Conservation (phyloP, 92 coral and sea anemone genomes). For the Porites cylindrica region DNA sequence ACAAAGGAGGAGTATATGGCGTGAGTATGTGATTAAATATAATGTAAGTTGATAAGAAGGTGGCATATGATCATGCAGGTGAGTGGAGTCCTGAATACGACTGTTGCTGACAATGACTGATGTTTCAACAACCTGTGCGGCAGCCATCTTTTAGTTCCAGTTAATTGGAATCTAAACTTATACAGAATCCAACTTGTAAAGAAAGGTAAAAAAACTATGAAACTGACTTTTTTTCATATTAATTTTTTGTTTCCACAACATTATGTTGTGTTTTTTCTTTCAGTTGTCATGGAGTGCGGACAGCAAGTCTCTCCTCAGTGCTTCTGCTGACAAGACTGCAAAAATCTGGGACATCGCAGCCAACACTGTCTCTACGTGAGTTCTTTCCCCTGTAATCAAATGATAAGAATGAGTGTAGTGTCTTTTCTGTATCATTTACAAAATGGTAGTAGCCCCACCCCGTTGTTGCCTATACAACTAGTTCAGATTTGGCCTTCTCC, state of each 20-base stretch:
- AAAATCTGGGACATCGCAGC: conserved; percentile 91
- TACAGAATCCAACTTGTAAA: no score
- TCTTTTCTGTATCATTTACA: background rate
- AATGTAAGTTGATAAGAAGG: background rate
- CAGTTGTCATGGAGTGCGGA: conserved; percentile 93
- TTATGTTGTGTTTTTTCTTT: background rate
- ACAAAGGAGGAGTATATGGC: conserved; percentile 86
- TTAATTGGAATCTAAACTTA: no score
- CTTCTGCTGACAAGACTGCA: conserved; percentile 95
- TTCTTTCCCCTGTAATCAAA: background rate
- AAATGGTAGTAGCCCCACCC: background rate
- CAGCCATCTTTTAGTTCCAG: no score
- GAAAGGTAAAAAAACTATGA: no score
- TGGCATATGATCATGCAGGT: background rate
- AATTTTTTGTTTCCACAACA: background rate
- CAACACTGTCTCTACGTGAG: conserved; percentile 77
- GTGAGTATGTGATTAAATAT: conserved; percentile 50
- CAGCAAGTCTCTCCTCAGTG: conserved; percentile 83
- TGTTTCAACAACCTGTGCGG: no score
- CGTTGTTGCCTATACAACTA: background rate
- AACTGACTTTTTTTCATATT: background rate
- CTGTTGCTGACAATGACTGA: no score
- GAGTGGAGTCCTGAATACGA: no score
- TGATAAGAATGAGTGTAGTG: background rate
- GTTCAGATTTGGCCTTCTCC: background rate